These are phyloP conservation scores for Parnassius mnemosyne DNA, from an alignment of 2,888 invertebrate species.

Conservation along the genomic window DNA sequence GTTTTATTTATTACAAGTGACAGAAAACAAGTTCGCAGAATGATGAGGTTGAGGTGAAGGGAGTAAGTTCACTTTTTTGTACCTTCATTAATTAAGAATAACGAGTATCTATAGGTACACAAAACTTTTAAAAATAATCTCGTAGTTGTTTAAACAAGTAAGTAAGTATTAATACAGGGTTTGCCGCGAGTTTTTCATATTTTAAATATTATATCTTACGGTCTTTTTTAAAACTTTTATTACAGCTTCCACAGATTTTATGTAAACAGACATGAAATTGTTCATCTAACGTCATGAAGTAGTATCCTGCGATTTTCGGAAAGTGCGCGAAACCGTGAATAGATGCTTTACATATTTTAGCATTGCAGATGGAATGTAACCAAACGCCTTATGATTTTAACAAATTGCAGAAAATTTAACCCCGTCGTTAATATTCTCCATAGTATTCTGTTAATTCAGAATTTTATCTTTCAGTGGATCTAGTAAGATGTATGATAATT, in stretches of 20 bases:
- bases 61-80: too few relatives aligned
- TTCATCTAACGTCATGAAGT: slow-evolving; percentile 13
- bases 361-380: slow-evolving; percentile 23
- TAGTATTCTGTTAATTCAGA: not conserved
- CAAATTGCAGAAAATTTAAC: slow-evolving; percentile 7
- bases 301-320: slow-evolving; percentile 15
- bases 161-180: too few relatives aligned
- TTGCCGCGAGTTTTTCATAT: too few relatives aligned
- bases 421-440: not conserved
- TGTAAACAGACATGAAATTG: slow-evolving; percentile 18
- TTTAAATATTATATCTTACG: too few relatives aligned
- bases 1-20: too few relatives aligned
- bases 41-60: too few relatives aligned
- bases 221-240: not conserved
- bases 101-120: too few relatives aligned
- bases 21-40: too few relatives aligned
- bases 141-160: too few relatives aligned
- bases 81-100: too few relatives aligned
- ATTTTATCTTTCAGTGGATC: not conserved
- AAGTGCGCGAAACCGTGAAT: slow-evolving; percentile 19
- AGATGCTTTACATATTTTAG: slow-evolving; percentile 24
- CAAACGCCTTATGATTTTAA: slow-evolving; percentile 17
- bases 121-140: too few relatives aligned
- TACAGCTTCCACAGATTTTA: slow-evolving; percentile 16
- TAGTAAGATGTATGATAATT: too few relatives aligned